Evolutionary conservation across 2,888 invertebrate species (phyloP).

Genomic region (Laothoe populi): DNA sequence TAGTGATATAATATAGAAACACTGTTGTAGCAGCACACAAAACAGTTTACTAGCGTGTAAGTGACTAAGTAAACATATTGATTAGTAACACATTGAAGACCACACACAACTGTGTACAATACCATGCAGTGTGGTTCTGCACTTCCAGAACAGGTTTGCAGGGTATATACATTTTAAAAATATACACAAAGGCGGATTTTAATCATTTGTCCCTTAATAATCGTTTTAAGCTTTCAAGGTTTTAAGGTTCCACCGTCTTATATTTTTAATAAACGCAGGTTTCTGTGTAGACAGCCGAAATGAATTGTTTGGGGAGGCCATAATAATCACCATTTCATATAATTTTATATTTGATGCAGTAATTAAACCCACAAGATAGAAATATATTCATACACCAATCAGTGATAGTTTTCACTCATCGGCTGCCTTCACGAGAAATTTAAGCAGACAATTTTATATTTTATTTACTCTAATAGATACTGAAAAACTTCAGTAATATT

Average conservation of each 20-base stretch:
- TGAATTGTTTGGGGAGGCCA: slow-evolving; percentile 55
- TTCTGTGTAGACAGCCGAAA: slow-evolving; percentile 14
- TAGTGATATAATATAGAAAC: not conserved
- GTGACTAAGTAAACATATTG: slow-evolving; percentile 32
- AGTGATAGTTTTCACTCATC: slow-evolving; percentile 9
- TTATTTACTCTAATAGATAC: slow-evolving; percentile 53
- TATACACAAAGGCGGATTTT: not conserved
- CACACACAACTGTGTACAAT: slow-evolving; percentile 37
- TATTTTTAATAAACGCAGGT: not conserved
- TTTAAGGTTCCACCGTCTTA: slow-evolving; percentile 13
- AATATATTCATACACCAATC: slow-evolving; percentile 3
- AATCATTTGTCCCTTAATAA: slow-evolving; percentile 6
- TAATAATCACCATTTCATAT: slow-evolving; percentile 48
- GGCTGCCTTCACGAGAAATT: slow-evolving; percentile 54
- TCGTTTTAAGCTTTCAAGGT: slow-evolving; percentile 1
- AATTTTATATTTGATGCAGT: not conserved
- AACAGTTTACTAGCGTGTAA: not conserved
- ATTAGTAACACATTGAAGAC: slow-evolving; percentile 38
- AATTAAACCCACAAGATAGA: slow-evolving; percentile 2
- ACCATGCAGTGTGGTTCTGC: slow-evolving; percentile 18
- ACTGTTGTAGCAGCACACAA: not conserved
- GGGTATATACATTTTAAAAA: slow-evolving; percentile 12
- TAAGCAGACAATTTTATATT: slow-evolving; percentile 49
- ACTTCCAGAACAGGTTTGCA: too few species aligned
- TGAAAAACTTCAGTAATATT: slow-evolving; percentile 59